A percentile compares a stretch with the other conserved stretches of the same genome.
Conservation (phyloP, 2,888 invertebrate species). For the Amiota minor region DNA sequence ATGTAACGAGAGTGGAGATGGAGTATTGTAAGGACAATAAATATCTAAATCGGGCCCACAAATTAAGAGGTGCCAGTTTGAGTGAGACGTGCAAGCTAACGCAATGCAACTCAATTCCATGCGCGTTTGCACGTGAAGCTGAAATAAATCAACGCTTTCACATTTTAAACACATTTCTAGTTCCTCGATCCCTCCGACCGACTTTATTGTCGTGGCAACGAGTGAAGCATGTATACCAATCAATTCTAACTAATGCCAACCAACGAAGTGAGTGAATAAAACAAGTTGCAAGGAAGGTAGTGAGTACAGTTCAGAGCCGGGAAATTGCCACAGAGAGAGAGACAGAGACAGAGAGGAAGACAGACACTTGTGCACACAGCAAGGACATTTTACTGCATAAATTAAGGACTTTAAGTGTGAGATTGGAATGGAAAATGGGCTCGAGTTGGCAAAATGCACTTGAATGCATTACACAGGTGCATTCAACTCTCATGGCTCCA, state of each 20-base stretch:
- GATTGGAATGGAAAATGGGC: slow-evolving; percentile 16
- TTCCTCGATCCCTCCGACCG: neutral
- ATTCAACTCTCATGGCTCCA: slow-evolving; percentile 44
- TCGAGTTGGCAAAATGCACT: neutral
- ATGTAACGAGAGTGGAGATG: neutral
- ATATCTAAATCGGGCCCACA: slow-evolving; percentile 7
- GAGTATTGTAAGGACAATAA: slow-evolving; percentile 1
- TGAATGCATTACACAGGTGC: slow-evolving; percentile 14
- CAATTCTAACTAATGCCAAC: neutral
- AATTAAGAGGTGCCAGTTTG: neutral
- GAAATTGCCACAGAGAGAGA: neutral
- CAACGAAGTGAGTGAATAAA: neutral
- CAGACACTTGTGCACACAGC: slow-evolving; percentile 25
- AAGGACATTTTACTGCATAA: slow-evolving; percentile 60
- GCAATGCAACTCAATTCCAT: neutral
- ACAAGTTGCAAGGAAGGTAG: neutral
- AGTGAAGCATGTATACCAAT: neutral
- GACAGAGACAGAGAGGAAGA: neutral
- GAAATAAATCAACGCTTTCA: slow-evolving; percentile 13
- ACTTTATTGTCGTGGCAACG: neutral
- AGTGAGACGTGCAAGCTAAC: neutral
- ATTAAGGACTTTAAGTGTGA: slow-evolving; percentile 46
- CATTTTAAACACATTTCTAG: slow-evolving; percentile 16
- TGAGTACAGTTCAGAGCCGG: neutral
- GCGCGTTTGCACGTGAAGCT: neutral